Evolutionary conservation across 1,140 invertebrate species (phyloP).

Genomic region (Drosophila subpulchrella): DNA sequence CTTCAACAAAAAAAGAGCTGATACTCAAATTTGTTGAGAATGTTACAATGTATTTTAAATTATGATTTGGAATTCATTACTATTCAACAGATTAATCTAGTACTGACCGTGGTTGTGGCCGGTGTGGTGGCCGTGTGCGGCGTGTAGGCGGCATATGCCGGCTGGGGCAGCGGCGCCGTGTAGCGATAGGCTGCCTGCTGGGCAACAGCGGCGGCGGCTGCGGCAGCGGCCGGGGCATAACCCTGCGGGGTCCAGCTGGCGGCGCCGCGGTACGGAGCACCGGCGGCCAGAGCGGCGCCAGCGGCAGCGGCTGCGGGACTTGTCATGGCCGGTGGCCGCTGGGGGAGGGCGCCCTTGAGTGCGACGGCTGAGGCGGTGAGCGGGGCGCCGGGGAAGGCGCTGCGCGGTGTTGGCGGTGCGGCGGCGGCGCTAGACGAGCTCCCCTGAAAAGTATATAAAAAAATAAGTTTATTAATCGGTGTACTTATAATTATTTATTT

Average conservation of each 20-base stretch:
- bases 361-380: constrained; percentile 78
- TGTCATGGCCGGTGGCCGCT: constrained; percentile 82
- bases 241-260: constrained; percentile 84
- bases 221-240: constrained; percentile 79
- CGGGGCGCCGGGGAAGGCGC: constrained; percentile 76
- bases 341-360: constrained; percentile 76
- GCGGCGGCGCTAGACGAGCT: constrained; percentile 68
- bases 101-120: constrained; percentile 83
- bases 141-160: constrained; percentile 83
- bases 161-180: constrained; percentile 82
- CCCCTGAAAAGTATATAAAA: constrained; percentile 61
- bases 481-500: background rate
- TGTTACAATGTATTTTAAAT: no score
- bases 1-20: no score
- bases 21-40: no score
- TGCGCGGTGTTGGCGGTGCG: constrained; percentile 73
- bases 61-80: no score
- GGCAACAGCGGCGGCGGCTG: constrained; percentile 79
- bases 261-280: constrained; percentile 82
- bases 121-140: constrained; percentile 81
- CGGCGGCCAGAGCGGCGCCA: constrained; percentile 72
- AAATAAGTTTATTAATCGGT: background rate
- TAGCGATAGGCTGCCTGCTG: constrained; percentile 82
- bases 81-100: background rate
- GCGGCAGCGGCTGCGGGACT: constrained; percentile 84